A percentile compares a stretch with the other conserved stretches of the same genome.
Conservation (phyloP, 1,140 invertebrate species). For the Cheumatopsyche charites region DNA sequence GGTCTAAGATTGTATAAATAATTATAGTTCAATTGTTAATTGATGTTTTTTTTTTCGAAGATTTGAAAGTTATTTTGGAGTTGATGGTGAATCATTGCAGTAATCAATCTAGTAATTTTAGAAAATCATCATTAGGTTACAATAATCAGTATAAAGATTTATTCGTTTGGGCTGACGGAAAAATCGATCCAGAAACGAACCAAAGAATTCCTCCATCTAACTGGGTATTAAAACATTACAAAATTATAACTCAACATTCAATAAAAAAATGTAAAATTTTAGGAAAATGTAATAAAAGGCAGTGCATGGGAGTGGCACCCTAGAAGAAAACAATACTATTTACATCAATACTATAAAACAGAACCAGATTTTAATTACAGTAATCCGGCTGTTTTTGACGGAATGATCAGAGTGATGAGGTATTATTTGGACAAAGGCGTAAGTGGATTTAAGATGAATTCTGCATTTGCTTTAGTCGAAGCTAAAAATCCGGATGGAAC, state of each 20-base stretch:
- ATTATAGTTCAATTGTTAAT: no score
- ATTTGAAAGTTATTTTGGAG: conserved; percentile 71
- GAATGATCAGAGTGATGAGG: conserved; percentile 48
- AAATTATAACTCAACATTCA: conserved; percentile 49
- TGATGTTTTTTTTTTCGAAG: no score
- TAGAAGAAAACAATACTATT: conserved; percentile 65
- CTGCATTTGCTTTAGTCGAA: conserved; percentile 66
- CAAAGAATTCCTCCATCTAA: conserved; percentile 50
- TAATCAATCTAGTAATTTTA: conserved; percentile 72
- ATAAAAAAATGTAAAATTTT: conserved; percentile 47
- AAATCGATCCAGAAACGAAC: no score
- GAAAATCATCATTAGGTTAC: conserved; percentile 66
- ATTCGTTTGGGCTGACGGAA: conserved; percentile 69
- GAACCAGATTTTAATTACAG: conserved; percentile 62
- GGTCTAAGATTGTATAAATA: no score
- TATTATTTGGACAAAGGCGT: conserved; percentile 59
- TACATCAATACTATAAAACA: conserved; percentile 60
- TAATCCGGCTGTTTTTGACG: conserved; percentile 54
- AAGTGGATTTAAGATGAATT: conserved; percentile 73
- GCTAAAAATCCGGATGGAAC: conserved; percentile 56
- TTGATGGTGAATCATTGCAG: conserved; percentile 81
- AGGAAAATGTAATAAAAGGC: conserved; percentile 51
- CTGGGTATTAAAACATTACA: conserved; percentile 34
- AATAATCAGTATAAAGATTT: conserved; percentile 68
- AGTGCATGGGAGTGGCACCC: conserved; percentile 66